These are phyloP conservation scores for Tuberolachnus salignus DNA, from an alignment of 2,888 invertebrate species.

Conservation along the genomic window DNA sequence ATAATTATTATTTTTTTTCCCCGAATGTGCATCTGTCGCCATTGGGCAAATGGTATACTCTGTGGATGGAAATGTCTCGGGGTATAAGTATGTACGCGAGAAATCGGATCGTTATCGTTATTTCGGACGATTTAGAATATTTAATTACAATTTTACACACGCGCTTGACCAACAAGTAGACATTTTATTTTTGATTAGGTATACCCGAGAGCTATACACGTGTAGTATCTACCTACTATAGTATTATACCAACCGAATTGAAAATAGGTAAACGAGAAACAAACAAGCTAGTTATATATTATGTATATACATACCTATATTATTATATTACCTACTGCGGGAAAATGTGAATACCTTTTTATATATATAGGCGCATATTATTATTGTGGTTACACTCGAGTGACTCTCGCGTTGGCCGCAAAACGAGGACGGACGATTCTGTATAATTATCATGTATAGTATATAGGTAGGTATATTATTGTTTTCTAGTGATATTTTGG, in stretches of 20 bases:
- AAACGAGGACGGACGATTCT: neutral
- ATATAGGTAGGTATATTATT: neutral
- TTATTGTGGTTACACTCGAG: conserved; percentile 28
- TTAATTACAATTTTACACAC: neutral
- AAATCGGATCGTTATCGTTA: conserved; percentile 8
- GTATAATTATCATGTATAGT: neutral
- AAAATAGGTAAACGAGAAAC: neutral
- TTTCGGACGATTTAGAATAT: neutral
- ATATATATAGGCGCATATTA: conserved; percentile 7
- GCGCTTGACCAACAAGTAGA: neutral
- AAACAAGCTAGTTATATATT: neutral
- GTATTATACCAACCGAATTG: neutral
- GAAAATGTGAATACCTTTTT: neutral
- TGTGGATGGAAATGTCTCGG: neutral
- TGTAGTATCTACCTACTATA: too few relatives aligned
- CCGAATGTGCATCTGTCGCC: conserved; percentile 1
- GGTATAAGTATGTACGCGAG: neutral
- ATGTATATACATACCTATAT: too few relatives aligned
- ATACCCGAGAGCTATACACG: too few relatives aligned
- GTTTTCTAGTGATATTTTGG: neutral
- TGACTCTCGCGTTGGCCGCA: conserved; percentile 15
- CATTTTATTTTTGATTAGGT: neutral
- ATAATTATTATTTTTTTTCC: neutral
- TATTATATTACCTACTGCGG: neutral
- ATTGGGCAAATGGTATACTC: neutral